These are phyloP conservation scores for Ivindomyrus marchei DNA, from an alignment of 2,113 vertebrate genomes.

Conservation along the genomic window DNA sequence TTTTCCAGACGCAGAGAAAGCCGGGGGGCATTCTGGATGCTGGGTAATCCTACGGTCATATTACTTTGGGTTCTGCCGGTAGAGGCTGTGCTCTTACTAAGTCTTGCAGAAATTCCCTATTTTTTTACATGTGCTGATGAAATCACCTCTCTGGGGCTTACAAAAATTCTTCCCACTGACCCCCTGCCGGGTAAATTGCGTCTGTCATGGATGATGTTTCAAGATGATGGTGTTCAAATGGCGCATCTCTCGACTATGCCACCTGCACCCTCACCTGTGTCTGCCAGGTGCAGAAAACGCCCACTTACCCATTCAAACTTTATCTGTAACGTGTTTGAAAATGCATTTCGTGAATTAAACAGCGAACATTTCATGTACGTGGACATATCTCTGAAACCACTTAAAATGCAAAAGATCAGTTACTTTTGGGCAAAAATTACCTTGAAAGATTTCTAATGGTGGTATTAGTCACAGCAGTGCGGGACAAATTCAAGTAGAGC, in stretches of 20 bases:
- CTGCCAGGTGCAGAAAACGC: not conserved
- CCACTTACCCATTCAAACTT: not conserved
- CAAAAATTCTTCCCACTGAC: not conserved
- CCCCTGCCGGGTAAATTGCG: not conserved
- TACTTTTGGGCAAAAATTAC: conserved; percentile 40
- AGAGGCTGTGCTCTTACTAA: not conserved
- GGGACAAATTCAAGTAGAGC: conserved; percentile 71
- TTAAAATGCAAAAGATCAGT: not conserved
- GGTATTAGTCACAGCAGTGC: conserved; percentile 62
- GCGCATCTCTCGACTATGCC: not conserved
- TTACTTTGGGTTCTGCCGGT: not conserved
- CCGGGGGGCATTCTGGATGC: not conserved
- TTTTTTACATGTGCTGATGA: not conserved
- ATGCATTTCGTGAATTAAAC: not conserved
- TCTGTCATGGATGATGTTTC: not conserved
- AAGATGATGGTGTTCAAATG: not conserved
- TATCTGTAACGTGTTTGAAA: not conserved
- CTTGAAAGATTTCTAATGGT: conserved; percentile 62
- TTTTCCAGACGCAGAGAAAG: not conserved
- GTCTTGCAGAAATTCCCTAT: not conserved
- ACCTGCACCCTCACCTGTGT: not conserved
- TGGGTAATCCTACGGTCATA: not conserved
- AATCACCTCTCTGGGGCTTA: not conserved
- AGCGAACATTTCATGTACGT: not conserved
- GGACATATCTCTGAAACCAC: not conserved